Base-by-base conservation (phyloP, 2,113 vertebrate species). In the Platysteira castanea region DNA sequence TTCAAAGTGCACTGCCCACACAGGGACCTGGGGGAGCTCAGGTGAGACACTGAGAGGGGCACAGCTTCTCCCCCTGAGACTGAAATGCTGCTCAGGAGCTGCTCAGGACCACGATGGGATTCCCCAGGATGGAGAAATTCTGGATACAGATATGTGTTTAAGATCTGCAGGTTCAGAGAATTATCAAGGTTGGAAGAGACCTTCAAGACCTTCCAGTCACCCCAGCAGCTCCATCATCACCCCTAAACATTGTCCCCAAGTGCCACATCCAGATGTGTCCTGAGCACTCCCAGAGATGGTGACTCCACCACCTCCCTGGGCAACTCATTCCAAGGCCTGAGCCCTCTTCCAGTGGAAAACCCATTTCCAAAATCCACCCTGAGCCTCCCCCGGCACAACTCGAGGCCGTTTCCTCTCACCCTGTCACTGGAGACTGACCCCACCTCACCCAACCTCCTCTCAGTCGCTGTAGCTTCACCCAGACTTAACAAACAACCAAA, bases 401-500 rank as follows among this genome's bases (percentile, higher is more conserved):
- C 5, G 68, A 22, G n/a, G 54, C 19, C 3, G 0, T 54, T 47
- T 22, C 35, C 65, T 35, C 65, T 17, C 44, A 3, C 17, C 7
- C 22, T 47, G 13, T 10, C 39, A 1, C 54, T 8, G 1, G 12
- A 39, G 28, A 16, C 46, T 0, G 1, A 33, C 37, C 39, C 39
- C 61, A 13, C 5, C 28, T 39, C 47, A 18, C 37, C 22, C 54
- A 44, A 1, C 6, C 9, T 19, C 61, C 35, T 7, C 24, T 11
- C 42, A 15, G 26, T 4, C 37, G 26, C 37, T 30, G 26, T 0
- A 6, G 11, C 28, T 39, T 18, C 44, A 18, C 23, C 2, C 22
- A 15, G 31, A 17, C 31, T 12, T 46, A 64, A 26, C 37, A 15
- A 35, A 37, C 7, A 16, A 19, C n/a, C 14, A 8, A 50, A 52